Percentiles rank a stretch among this genome's conserved stretches.
phyloP scores from a whole-genome alignment of 2,797 vertebrate species.

The Allenopithecus nigroviridis region DNA sequence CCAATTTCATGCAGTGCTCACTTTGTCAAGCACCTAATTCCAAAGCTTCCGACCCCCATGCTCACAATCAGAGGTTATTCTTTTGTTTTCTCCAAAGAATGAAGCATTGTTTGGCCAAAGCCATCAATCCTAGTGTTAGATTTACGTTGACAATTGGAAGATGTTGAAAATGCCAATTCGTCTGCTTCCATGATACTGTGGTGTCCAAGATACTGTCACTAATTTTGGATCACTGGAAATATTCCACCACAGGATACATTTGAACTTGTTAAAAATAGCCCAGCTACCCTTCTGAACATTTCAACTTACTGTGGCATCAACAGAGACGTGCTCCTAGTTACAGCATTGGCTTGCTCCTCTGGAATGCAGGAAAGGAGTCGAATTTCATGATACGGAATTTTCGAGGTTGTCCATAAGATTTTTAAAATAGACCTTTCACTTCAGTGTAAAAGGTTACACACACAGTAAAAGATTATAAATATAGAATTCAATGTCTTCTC shows the following conservation, averaged over 20 bases:
- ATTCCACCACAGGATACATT: slow-evolving; percentile 39
- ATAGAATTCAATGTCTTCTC: neutral
- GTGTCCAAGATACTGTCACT: slow-evolving; percentile 52
- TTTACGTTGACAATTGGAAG: neutral
- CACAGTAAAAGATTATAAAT: slow-evolving; percentile 16
- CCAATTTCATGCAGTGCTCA: neutral
- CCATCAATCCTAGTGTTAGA: neutral
- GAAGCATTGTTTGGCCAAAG: neutral
- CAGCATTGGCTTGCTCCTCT: neutral
- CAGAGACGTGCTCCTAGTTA: slow-evolving; percentile 31
- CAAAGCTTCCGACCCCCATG: neutral
- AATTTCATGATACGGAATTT: neutral
- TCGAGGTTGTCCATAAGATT: neutral
- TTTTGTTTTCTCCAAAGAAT: neutral
- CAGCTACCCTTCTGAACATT: slow-evolving; percentile 29
- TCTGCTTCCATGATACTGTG: slow-evolving; percentile 13
- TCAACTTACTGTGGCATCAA: slow-evolving; percentile 31
- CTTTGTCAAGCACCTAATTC: neutral
- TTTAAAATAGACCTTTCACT: neutral
- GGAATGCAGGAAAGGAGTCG: neutral
- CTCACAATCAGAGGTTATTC: neutral
- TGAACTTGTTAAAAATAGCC: slow-evolving; percentile 69
- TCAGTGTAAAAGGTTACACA: slow-evolving; percentile 37
- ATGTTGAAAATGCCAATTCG: neutral
- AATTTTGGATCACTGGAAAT: slow-evolving; percentile 75